Evolutionary conservation across 1,140 invertebrate species (phyloP).

Genomic region (Calephelis nemesis): DNA sequence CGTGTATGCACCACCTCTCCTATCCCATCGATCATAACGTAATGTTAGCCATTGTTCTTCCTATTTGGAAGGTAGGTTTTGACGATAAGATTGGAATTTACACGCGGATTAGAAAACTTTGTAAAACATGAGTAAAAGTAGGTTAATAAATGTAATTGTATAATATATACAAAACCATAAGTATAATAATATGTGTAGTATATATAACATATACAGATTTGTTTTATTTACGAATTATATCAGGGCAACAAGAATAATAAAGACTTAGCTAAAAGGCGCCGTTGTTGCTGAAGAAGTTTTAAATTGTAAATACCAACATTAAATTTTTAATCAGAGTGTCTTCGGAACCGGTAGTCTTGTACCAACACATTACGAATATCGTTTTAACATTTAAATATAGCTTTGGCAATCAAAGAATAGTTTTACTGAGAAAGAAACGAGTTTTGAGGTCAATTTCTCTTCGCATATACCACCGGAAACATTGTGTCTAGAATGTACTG

Average conservation of each 20-base stretch:
- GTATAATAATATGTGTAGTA: no score
- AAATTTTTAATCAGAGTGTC: conserved; percentile 11
- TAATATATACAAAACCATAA: no score
- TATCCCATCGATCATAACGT: no score
- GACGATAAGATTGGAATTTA: no score
- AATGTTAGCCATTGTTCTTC: no score
- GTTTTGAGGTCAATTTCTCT: conserved; percentile 25
- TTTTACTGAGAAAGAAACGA: conserved; percentile 25
- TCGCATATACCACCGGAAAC: conserved; percentile 33
- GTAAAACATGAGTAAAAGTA: no score
- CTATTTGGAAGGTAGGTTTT: no score
- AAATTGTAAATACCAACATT: conserved; percentile 10
- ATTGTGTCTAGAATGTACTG: conserved; percentile 32
- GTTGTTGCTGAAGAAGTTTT: background rate
- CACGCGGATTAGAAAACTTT: no score
- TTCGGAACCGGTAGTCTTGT: conserved; percentile 3
- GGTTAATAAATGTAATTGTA: no score
- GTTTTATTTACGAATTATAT: background rate
- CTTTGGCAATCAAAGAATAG: conserved; percentile 30
- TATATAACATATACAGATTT: no score
- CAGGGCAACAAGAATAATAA: background rate
- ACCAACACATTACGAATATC: background rate
- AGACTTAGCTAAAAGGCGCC: background rate
- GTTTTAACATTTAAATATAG: conserved; percentile 10
- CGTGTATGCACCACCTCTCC: no score